Percentiles rank a stretch among this genome's conserved stretches.
These are phyloP conservation scores for Lacerta bilineata DNA, from an alignment of 2,797 vertebrate species.

Conservation along the genomic window DNA sequence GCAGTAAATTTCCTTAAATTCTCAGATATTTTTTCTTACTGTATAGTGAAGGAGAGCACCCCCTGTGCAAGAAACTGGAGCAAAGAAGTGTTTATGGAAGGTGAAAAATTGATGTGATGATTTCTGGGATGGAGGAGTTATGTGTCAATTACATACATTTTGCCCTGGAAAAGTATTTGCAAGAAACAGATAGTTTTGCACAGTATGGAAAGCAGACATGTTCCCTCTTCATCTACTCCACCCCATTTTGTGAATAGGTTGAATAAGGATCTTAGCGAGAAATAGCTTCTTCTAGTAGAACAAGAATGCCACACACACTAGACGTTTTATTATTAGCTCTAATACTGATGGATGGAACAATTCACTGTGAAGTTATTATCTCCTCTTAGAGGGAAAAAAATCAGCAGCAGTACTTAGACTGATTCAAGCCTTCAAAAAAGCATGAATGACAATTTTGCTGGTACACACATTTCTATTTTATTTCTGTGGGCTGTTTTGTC, in stretches of 20 bases:
- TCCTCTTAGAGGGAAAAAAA: constrained; percentile 22
- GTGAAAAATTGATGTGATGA: neutral
- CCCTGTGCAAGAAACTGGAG: neutral
- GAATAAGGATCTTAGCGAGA: neutral
- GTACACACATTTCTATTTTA: constrained; percentile 47
- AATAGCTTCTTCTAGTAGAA: neutral
- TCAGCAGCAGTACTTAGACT: constrained; percentile 11
- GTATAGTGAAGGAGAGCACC: too few species aligned
- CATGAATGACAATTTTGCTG: constrained; percentile 51
- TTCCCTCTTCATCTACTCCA: neutral
- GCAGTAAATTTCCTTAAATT: neutral
- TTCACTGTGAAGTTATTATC: neutral
- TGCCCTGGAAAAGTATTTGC: neutral
- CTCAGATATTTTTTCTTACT: neutral
- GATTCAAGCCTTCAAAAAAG: constrained; percentile 49
- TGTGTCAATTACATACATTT: neutral
- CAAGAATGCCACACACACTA: neutral
- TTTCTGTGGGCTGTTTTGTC: constrained; percentile 39
- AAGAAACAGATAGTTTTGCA: neutral
- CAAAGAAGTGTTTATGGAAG: neutral
- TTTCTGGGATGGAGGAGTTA: neutral
- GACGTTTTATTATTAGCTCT: constrained; percentile 7
- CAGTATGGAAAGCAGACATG: neutral
- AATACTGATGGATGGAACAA: neutral
- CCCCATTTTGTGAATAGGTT: neutral